These are phyloP conservation scores for Scalopus aquaticus DNA, from an alignment of 2,113 vertebrate species.

Conservation along the genomic window DNA sequence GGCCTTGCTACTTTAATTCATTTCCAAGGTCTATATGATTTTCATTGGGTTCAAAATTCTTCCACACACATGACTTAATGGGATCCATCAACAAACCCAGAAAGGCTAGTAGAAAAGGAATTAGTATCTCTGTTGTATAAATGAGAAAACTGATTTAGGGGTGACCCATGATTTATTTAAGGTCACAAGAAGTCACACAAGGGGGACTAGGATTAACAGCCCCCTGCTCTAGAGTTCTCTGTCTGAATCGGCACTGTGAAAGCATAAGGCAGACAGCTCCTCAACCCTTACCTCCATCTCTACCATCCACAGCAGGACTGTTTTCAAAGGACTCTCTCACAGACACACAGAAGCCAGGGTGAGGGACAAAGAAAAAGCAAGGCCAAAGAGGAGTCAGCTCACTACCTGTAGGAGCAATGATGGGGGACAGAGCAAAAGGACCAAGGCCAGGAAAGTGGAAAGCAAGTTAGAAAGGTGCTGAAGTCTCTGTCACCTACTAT, in stretches of 20 bases:
- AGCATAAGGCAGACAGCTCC: neutral
- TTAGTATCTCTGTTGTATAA: neutral
- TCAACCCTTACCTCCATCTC: neutral
- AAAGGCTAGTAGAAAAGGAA: neutral
- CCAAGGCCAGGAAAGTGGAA: neutral
- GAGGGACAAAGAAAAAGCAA: neutral
- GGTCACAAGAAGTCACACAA: neutral
- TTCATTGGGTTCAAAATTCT: neutral
- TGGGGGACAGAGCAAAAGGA: neutral
- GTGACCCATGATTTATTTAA: neutral
- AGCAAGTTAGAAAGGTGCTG: neutral
- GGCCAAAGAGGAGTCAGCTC: neutral
- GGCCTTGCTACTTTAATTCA: neutral
- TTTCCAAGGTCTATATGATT: neutral
- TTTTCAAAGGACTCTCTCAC: neutral
- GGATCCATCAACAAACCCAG: neutral
- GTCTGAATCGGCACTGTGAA: neutral
- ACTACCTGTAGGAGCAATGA: neutral
- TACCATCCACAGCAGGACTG: neutral
- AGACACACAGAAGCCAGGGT: neutral
- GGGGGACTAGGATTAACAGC: neutral
- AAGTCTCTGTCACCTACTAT: neutral
- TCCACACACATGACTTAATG: neutral
- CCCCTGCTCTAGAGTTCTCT: neutral
- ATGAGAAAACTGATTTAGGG: neutral